Evolutionary conservation across 1,140 invertebrate genomes (phyloP), one percentile per base, ranked within the genome.

Genomic region (Platorchestia sp.): DNA sequence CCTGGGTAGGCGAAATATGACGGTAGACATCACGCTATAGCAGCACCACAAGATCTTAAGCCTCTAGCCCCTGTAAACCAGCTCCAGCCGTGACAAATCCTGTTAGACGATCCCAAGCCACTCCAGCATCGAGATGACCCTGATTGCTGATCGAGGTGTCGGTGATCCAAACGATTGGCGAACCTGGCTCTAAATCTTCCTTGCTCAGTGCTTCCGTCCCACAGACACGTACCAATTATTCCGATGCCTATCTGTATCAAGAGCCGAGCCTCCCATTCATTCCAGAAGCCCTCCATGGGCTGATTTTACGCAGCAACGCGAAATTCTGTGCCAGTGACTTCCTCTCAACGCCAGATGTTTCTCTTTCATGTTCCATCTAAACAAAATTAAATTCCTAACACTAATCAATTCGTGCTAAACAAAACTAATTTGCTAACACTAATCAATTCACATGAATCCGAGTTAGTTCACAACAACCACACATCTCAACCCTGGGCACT

Each of bases 211-310:
- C n/a, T 89, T 89, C 41, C 36, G 87, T 44, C 87, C 7, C 43
- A 42, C 87, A 41, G 87, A 89, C 87, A 89, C 87, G 43, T 89
- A 89, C 87, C 87, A 89, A 89, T 89, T 89, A 89, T 89, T 41
- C 87, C 43, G 87, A 75, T 14, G 87, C 27, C 86, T 44, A 89
- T 89, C 87, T 44, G 41, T 89, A 44, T 41, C 87, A 14, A 10
- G 87, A 89, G 87, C 36, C 14, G 5, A 5, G 41, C 87, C n/a
- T 89, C 42, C 87, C 87, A 42, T 44, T 16, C 41, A 27, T 42
- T 27, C 87, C 6, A 41, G 87, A 5, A 42, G 42, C 5, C 7
- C 43, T 3, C 14, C 59, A 36, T 89, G 87, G 87, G 87, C 27
- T 89, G 87, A 89, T 89, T 89, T 89, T 89, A 89, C 36, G 3